Evolutionary conservation across 30 jellyfish, hydroid and myxozoan species (phyloP), one percentile per base, ranked within the genome.

Genomic region (Aurelia sp.): DNA sequence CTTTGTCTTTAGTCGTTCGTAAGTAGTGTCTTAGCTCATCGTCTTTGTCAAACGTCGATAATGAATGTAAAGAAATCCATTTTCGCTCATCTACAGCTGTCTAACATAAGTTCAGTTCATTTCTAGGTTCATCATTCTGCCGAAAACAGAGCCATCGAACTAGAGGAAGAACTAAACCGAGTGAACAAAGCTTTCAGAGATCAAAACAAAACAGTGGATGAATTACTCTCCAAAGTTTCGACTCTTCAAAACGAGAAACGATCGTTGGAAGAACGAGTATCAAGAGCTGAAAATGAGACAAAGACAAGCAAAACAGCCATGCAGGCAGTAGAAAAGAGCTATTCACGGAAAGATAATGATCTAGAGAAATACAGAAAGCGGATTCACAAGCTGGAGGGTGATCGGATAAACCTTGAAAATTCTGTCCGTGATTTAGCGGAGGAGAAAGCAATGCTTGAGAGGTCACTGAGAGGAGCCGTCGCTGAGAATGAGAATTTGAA

Each of bases 141-240:
- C 11, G 98, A 92, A 59, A 69, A 68, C 47, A 79, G 82, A 48
- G 82, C 69, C 13, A 73, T 77, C 40, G 81, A 91, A 55, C 82
- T 66, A 11, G 91, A 87, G 33, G 95, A 81, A n/a, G 97, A 87
- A 66, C 73, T 86, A 51, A 65, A 50, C 11, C 77, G 81, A 4
- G 75, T 92, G 58, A 78, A 64, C 66, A 68, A 84, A 47, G 67
- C 97, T 21, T 86, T 77, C 76, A 63, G 90, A 44, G 97, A 81
- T 22, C 98, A 92, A 76, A 86, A 74, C 75, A 57, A 64, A 78
- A 87, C 91, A n/a, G 79, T 86, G 40, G 96, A 92, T 33, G 96
- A 82, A 16, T 81, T 92, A 72, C 84, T 92, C 10, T 73, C 86
- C 2, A 86, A 81, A 62, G 90, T 92, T n/a, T 59, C 91, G 40